Percentiles rank a stretch among this genome's conserved stretches.
Evolutionary conservation across 2,113 vertebrate genomes (phyloP).

Genomic region (Tapirus terrestris): DNA sequence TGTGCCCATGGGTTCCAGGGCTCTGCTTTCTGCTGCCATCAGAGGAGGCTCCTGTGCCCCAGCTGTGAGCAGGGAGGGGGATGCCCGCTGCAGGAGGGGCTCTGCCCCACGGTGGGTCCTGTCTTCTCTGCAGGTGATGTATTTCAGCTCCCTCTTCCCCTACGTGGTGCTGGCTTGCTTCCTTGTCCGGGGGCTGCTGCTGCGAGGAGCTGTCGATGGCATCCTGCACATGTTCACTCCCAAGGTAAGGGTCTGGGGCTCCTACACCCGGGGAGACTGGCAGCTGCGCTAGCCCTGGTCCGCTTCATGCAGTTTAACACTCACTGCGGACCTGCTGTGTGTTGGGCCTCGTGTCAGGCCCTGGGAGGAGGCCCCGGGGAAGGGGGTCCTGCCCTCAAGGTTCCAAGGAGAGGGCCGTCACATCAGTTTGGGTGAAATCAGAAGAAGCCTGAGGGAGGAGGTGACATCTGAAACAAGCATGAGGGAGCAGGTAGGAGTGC

Average conservation of each 20-base stretch:
- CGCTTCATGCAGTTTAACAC: rapidly evolving
- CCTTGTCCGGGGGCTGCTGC: constrained; percentile 94
- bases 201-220: constrained; percentile 95
- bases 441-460: not conserved
- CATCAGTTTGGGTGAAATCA: not conserved
- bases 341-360: not conserved
- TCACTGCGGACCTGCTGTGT: not conserved
- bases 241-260: constrained; percentile 89
- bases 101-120: not conserved
- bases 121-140: constrained; percentile 93
- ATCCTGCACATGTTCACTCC: constrained; percentile 99
- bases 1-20: constrained; percentile 29
- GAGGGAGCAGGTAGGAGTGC: not conserved
- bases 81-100: not conserved
- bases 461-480: not conserved
- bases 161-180: constrained; percentile 99
- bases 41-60: not conserved
- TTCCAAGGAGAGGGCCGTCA: not conserved
- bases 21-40: constrained; percentile 33
- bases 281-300: not conserved
- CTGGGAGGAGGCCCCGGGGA: too few relatives aligned
- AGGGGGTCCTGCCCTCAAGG: not conserved
- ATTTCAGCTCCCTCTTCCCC: constrained; percentile 99
- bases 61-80: not conserved
- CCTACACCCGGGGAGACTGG: not conserved